Base-by-base conservation (phyloP, 2,888 invertebrate genomes). In the Netelia inedita region DNA sequence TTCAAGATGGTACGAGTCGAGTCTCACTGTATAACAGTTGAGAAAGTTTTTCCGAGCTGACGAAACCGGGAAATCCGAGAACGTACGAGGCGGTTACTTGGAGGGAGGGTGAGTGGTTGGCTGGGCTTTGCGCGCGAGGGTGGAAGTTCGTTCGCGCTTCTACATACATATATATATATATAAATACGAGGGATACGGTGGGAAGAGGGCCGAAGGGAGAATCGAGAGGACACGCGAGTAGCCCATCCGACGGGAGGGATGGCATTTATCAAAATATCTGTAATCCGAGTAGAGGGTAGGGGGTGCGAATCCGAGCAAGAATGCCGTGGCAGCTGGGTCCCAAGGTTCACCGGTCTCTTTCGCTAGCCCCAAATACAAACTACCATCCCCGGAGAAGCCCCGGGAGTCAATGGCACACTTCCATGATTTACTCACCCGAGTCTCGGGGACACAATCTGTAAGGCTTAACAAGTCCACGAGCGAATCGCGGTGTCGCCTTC, bases 401-500 rank as follows among this genome's bases (percentile, higher is more conserved):
- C 68, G 19, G 73, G 53, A 79, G 72, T 82, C 79, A 71, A 83
- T 83, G 82, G 82, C 85, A 72, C 65, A 69, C 72, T 88, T 89
- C 87, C 89, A 91, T 92, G 92, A 92, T 93, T 93, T 92, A 93
- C 92, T 91, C 82, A 89, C 89, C 88, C 88, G 89, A 90, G 92
- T 90, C 91, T 90, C 89, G 89, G 89, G 90, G 89, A 90, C 88
- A 91, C 92, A 91, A 93, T 93, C 93, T 92, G 90, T 91, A 91
- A 92, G 90, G 91, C 92, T 93, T 92, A 91, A 89, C 91, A 90
- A 89, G 90, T 90, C 89, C 90, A 88, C 89, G 88, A 87, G 80
- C 57, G 74, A 84, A 72, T 85, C 73, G 71, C 53, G 75, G 75
- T 61, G 85, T 69, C 80, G 80, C 83, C 86, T 87, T 87, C 88